Evolutionary conservation across 2,888 invertebrate genomes (phyloP), one percentile per base, ranked within the genome.

Genomic region (Tenthredo notha): DNA sequence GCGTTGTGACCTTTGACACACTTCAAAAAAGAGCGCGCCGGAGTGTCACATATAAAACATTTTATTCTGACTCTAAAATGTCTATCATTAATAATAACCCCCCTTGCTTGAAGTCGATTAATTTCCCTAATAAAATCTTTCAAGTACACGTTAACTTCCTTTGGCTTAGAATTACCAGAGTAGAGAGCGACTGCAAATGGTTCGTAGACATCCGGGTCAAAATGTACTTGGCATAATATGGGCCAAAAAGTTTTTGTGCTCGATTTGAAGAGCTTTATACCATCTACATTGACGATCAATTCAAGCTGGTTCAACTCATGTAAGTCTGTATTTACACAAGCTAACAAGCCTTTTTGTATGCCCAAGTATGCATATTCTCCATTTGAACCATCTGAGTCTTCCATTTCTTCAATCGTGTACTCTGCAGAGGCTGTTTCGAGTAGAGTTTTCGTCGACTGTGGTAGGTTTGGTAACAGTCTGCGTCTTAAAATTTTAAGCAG

Each of bases 21-120:
- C 74, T 86, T 86, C 15, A 85, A 37, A 65, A 86, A 84, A 43
- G 86, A 67, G 58, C 86, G 58, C 12, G 86, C 87, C 18, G 86
- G 86, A 4, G 84, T 85, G 77, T 87, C 87, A 29, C 85, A 86
- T 25, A 85, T 85, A 21, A 87, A 85, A 18, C 65, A 84, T 0
- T 87, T 50, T 6, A 87, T 85, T 67, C 40, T 43, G 40, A 43
- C 40, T 43, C 10, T 43, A 10, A 43, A 43, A 43, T 43, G 10
- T 43, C 10, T 43, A 10, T 43, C 40, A 43, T 43, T 43, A 10
- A 10, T 43, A 10, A 40, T 10, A 10, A 40, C 40, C 40, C 40
- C 40, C 10, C 40, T 40, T 40, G 40, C 40, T 40, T 40, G 40
- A 40, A 40, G 40, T 40, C 10, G 40, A 40, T 40, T 40, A 10